These are phyloP conservation scores for Platysteira castanea DNA, from an alignment of 2,113 vertebrate species.

Conservation along the genomic window DNA sequence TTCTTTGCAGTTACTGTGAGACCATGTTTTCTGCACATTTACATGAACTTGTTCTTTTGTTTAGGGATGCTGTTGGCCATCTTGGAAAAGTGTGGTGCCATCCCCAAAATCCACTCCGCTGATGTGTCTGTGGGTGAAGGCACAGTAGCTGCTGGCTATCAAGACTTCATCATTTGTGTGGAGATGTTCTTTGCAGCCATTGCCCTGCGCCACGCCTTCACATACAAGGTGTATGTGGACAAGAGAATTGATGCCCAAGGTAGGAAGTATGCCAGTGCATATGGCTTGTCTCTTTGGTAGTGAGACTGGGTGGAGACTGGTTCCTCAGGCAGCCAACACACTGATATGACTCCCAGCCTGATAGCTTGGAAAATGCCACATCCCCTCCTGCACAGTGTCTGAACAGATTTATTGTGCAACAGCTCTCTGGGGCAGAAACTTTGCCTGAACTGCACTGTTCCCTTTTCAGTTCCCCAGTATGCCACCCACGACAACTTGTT, in stretches of 20 bases:
- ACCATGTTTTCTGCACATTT: neutral
- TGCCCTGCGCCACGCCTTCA: slow-evolving; percentile 91
- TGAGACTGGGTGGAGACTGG: neutral
- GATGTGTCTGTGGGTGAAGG: slow-evolving; percentile 90
- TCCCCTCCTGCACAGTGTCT: neutral
- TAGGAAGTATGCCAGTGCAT: slow-evolving; percentile 18
- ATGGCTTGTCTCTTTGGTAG: neutral
- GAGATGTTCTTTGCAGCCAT: slow-evolving; percentile 98
- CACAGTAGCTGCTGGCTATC: slow-evolving; percentile 94
- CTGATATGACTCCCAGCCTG: neutral
- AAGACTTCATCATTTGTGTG: slow-evolving; percentile 97
- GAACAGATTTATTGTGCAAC: slow-evolving; percentile 13
- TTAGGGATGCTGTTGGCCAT: slow-evolving; percentile 95
- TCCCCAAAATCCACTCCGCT: slow-evolving; percentile 88
- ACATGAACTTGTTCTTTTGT: neutral
- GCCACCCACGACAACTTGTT: slow-evolving; percentile 13
- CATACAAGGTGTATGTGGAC: slow-evolving; percentile 89
- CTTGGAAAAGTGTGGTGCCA: slow-evolving; percentile 94
- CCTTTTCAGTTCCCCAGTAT: slow-evolving; percentile 50
- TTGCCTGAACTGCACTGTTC: slow-evolving; percentile 29
- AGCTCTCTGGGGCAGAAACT: neutral
- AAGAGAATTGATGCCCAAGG: slow-evolving; percentile 92
- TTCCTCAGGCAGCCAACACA: neutral
- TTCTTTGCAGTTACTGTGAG: neutral
- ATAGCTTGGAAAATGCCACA: neutral